Evolutionary conservation across 2,888 invertebrate species (phyloP), one percentile per base, ranked within the genome.

Genomic region (Pharmacophagus antenor): DNA sequence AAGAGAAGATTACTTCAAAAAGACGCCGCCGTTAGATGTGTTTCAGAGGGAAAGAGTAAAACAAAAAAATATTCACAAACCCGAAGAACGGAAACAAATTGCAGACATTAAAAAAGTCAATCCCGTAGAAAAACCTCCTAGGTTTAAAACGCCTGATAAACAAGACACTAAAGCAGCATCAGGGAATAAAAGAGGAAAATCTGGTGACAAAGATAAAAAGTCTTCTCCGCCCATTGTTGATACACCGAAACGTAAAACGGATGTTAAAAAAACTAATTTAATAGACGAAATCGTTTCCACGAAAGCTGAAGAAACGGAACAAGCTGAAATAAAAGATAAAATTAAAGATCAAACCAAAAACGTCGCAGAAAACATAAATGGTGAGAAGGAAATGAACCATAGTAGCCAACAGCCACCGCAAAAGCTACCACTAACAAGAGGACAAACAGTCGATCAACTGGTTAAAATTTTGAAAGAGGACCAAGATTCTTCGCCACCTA

Each of bases 391-490:
- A 70, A 94, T 95, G 94, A 92, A 93, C 74, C 95, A 95, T 77
- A 94, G 95, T 71, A 95, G 94, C 70, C 95, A 95, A 80, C 87
- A 92, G 77, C 94, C 95, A 4, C 93, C 92, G 23, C 93, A 94
- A 64, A 94, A 94, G 69, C 91, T 93, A 65, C 94, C 94, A 60
- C 82, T 94, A 62, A 95, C 94, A 46, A 93, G 94, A 79, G 94
- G 95, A 25, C 90, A 93, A 49, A 93, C 94, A n/a, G 95, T 96
- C 25, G 94, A 95, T 79, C 94, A 93, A 61, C 94, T 96, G 91
- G 94, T 96, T 27, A 94, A 94, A 73, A 92, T 95, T 66, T 80
- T 96, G 62, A 95, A 94, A 64, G 93, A 93, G 82, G 95, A 95
- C 68, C 93, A 93, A 67, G 89, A 93, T 53, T 93, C 94, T 10